These are phyloP conservation scores for Rhabdornis inornatus DNA, from an alignment of 2,113 vertebrate genomes.

Conservation along the genomic window DNA sequence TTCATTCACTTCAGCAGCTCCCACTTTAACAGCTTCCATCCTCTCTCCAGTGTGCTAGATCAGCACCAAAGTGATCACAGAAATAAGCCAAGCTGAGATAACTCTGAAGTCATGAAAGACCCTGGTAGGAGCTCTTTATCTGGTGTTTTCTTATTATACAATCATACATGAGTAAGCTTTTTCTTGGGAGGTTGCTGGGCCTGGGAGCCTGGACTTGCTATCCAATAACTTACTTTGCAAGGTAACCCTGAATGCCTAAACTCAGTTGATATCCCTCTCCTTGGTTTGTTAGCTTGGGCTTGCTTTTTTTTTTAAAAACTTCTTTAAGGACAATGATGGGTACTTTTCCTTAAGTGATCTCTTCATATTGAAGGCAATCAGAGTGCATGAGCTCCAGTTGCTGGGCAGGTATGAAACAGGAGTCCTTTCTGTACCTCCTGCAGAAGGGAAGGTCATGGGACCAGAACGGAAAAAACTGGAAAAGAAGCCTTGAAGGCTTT, in stretches of 20 bases:
- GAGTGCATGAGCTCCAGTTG: fast-evolving
- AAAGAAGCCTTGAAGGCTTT: neutral
- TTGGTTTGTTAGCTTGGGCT: neutral
- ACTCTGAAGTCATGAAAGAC: neutral
- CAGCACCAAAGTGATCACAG: neutral
- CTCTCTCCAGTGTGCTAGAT: neutral
- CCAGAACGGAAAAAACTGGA: neutral
- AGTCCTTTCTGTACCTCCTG: neutral
- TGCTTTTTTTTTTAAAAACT: neutral
- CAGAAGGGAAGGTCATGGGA: neutral
- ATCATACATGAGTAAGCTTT: neutral
- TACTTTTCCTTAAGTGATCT: neutral
- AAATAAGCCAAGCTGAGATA: neutral
- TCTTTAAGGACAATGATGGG: neutral
- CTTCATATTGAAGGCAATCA: neutral
- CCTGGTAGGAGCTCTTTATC: neutral
- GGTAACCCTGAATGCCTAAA: neutral
- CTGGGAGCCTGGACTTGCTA: fast-evolving
- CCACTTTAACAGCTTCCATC: neutral
- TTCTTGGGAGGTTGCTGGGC: neutral
- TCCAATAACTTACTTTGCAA: neutral
- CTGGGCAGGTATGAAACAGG: neutral
- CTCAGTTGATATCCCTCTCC: neutral
- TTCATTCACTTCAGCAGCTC: fast-evolving
- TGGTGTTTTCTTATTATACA: neutral